phyloP scores from a whole-genome alignment of 2,113 vertebrate genomes.

The Ictalurus furcatus region DNA sequence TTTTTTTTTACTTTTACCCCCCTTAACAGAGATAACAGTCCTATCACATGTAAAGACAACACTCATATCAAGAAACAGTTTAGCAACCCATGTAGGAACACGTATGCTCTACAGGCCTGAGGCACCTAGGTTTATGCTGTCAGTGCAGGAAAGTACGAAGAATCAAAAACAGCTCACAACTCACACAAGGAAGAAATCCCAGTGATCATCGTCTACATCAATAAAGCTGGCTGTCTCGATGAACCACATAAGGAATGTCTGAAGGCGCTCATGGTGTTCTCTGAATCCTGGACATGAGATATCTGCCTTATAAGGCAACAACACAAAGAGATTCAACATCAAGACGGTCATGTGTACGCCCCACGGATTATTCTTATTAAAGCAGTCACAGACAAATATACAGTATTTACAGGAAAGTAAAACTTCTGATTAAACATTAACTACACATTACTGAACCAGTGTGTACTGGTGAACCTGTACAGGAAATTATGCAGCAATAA shows the following conservation, averaged over 20 bases:
- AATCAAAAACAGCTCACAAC: slow-evolving; percentile 82
- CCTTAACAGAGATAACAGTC: background rate
- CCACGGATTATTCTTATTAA: background rate
- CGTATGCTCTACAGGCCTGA: background rate
- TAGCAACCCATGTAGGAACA: background rate
- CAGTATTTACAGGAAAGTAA: background rate
- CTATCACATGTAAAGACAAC: background rate
- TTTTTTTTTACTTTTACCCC: background rate
- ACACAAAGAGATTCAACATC: background rate
- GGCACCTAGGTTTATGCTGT: background rate
- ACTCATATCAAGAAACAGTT: background rate
- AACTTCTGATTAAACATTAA: background rate
- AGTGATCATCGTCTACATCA: slow-evolving; percentile 96
- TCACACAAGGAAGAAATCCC: slow-evolving; percentile 99
- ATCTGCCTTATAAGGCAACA: slow-evolving; percentile 78
- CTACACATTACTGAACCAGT: background rate
- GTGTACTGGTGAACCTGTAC: background rate
- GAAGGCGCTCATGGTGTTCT: slow-evolving; percentile 96
- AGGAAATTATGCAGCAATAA: background rate
- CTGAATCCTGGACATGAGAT: slow-evolving; percentile 91
- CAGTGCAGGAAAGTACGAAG: slow-evolving; percentile 63
- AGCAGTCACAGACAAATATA: background rate
- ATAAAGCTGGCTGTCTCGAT: slow-evolving; percentile 99
- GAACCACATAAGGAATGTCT: slow-evolving; percentile 99
- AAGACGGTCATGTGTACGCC: background rate